A percentile compares a stretch with the other conserved stretches of the same genome.
These are phyloP conservation scores for Heliconius melpomene DNA, from an alignment of 1,140 invertebrate species.

Conservation along the genomic window DNA sequence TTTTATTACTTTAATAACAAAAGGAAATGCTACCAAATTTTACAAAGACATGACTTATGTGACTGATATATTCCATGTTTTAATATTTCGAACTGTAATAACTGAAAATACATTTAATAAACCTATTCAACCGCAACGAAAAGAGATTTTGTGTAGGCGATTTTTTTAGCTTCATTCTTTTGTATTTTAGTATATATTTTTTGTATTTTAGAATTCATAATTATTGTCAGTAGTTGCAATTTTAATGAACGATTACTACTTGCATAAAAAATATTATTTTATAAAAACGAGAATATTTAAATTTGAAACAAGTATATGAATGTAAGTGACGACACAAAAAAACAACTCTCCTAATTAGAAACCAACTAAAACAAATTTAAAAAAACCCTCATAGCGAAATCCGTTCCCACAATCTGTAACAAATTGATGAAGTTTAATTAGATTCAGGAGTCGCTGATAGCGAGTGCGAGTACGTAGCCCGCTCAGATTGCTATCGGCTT, in stretches of 20 bases:
- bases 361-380: background rate
- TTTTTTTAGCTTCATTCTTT: no score
- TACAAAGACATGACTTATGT: background rate
- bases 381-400: background rate
- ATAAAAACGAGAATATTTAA: background rate
- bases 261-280: no score
- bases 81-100: background rate
- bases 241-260: no score
- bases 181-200: no score
- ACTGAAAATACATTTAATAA: background rate
- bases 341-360: background rate
- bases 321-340: background rate
- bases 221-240: no score
- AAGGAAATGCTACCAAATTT: background rate
- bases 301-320: no score
- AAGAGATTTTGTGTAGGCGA: no score
- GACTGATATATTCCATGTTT: background rate
- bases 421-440: conserved; percentile 35
- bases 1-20: conserved; percentile 16
- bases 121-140: background rate
- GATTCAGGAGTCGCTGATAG: conserved; percentile 30
- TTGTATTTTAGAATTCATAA: no score
- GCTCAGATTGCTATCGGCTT: conserved; percentile 54
- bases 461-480: conserved; percentile 23
- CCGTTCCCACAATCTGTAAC: conserved; percentile 20